Evolutionary conservation across 2,888 invertebrate species (phyloP).

Genomic region (Agrypnus murinus): DNA sequence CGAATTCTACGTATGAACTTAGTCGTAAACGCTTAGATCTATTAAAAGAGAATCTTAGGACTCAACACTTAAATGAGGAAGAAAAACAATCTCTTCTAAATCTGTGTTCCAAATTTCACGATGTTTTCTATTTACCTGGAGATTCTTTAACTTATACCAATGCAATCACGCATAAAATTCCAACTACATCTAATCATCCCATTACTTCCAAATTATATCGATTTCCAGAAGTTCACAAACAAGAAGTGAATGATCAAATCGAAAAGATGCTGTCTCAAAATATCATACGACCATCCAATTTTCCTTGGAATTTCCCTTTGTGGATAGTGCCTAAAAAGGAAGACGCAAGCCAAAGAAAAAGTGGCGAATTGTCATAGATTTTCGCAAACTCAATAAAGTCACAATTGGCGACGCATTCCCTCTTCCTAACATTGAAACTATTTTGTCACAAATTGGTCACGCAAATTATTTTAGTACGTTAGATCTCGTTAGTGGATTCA

Average conservation of each 20-base stretch:
- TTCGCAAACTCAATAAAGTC: no score
- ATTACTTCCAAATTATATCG: constrained; percentile 64
- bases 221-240: no score
- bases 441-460: no score
- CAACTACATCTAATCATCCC: constrained; percentile 58
- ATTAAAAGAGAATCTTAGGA: not conserved
- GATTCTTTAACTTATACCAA: constrained; percentile 55
- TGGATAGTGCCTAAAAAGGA: constrained; percentile 61
- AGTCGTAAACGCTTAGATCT: no score
- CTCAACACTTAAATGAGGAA: constrained; percentile 53
- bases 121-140: no score
- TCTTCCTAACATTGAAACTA: no score
- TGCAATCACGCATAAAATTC: constrained; percentile 64
- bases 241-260: no score
- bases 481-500: no score
- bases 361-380: no score
- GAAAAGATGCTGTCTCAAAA: constrained; percentile 58
- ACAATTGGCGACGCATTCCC: constrained; percentile 64
- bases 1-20: no score
- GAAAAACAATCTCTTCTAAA: constrained; percentile 52
- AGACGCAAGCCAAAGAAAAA: constrained; percentile 58
- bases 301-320: no score
- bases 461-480: no score
- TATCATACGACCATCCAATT: constrained; percentile 58
- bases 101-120: constrained; percentile 52